Evolutionary conservation across 1,140 invertebrate species (phyloP).

Genomic region (Pseudomyrmex concolor): DNA sequence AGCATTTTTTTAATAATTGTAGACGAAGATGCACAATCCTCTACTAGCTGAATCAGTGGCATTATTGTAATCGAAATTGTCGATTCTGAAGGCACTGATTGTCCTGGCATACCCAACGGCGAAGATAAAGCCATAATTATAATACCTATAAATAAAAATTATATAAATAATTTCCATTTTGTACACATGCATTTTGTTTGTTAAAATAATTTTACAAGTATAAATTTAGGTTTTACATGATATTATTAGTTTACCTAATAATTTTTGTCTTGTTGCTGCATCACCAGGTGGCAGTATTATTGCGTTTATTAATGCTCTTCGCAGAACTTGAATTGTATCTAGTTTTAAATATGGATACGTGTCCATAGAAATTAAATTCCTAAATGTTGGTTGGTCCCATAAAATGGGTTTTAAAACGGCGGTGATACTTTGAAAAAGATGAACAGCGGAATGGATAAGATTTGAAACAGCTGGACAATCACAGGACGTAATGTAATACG

Average conservation of each 20-base stretch:
- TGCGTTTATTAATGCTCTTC: slow-evolving; percentile 80
- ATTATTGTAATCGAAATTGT: slow-evolving; percentile 72
- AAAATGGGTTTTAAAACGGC: slow-evolving; percentile 86
- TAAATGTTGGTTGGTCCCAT: slow-evolving; percentile 84
- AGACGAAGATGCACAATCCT: slow-evolving; percentile 82
- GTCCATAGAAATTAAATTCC: slow-evolving; percentile 83
- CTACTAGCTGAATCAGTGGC: slow-evolving; percentile 79
- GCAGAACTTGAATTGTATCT: slow-evolving; percentile 80
- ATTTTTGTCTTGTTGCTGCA: slow-evolving; percentile 72
- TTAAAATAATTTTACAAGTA: background rate
- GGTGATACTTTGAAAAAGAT: slow-evolving; percentile 87
- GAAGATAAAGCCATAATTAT: slow-evolving; percentile 77
- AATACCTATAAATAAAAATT: slow-evolving; percentile 65
- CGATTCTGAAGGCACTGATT: slow-evolving; percentile 77
- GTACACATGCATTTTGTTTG: background rate
- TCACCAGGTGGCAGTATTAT: slow-evolving; percentile 80
- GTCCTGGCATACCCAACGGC: slow-evolving; percentile 74
- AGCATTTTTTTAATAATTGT: slow-evolving; percentile 83
- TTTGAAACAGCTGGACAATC: slow-evolving; percentile 81
- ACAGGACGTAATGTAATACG: slow-evolving; percentile 63
- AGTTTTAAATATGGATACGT: slow-evolving; percentile 83
- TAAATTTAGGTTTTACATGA: background rate
- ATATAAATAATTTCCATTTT: slow-evolving; percentile 20
- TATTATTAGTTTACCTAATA: slow-evolving; percentile 76
- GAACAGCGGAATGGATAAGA: slow-evolving; percentile 87